Base-by-base conservation (phyloP, 2,888 invertebrate genomes). In the Lutraria lutraria region DNA sequence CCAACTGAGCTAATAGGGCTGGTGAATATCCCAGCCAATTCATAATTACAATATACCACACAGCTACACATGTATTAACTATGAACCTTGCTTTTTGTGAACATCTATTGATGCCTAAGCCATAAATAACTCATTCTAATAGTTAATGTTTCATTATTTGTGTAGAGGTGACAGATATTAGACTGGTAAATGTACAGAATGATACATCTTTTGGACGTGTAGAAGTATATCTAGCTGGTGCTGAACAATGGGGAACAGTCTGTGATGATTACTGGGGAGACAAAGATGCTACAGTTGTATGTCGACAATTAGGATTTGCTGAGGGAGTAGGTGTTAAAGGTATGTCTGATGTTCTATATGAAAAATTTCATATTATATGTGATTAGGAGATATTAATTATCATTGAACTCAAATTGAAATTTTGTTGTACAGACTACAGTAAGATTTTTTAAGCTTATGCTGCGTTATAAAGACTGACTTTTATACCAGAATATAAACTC, bases 181-280 rank as follows among this genome's bases (percentile, higher is more conserved):
- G 98, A n/a, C 95, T 98, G 68, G 91, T 96, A 12, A 97, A 97
- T 85, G 98, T 98, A 4, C 97, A 97, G 8, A 88, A 86, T 43
- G 97, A 95, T 54, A 93, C 96, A 0, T 96, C 96, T 34, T 97
- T 98, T 94, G 98, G 98, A 0, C 97, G 98, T 79, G 97, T 98
- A 0, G 98, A 98, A 96, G 97, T 98, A 0, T 95, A 88, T 86
- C 89, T 95, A 52, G 82, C 93, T 0, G 95, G 95, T 0, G 93
- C 95, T 8, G 91, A 95, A 80, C 88, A 92, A 43, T 95, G 95
- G 95, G 95, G 95, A 12, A 95, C 95, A 0, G 94, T 95, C 4
- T 95, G 95, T 92, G 95, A 95, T 88, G 95, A 95, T 89, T 93
- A 93, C 83, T 95, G 94, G 94, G 94, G 93, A 81, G 93, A 95